Evolutionary conservation across 2,888 invertebrate genomes (phyloP).

Genomic region (Boloria euphrosyne): DNA sequence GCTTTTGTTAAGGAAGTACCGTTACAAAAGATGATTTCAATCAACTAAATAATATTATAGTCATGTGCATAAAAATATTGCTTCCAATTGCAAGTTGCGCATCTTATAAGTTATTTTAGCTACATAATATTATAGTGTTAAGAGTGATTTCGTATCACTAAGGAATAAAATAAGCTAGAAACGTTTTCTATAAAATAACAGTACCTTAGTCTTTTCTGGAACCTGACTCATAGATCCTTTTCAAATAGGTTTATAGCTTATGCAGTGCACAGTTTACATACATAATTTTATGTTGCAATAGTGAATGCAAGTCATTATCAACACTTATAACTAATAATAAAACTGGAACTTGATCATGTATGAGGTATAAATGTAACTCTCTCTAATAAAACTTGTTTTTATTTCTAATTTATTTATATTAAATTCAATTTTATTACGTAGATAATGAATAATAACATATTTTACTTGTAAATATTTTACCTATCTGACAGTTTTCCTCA

Average conservation of each 20-base stretch:
- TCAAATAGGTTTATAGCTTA: conserved; percentile 39
- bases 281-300: conserved; percentile 30
- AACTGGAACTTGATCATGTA: neutral
- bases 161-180: conserved; percentile 9
- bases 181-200: conserved; percentile 29
- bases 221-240: conserved; percentile 35
- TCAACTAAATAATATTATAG: conserved; percentile 43
- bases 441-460: no score
- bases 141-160: neutral
- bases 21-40: conserved; percentile 63
- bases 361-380: no score
- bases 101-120: no score
- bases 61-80: no score
- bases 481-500: neutral
- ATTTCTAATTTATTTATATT: no score
- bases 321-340: conserved; percentile 2
- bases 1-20: conserved; percentile 64
- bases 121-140: no score
- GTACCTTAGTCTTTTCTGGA: conserved; percentile 30
- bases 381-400: no score
- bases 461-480: neutral
- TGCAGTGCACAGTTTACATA: conserved; percentile 26
- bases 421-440: no score
- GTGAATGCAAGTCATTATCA: neutral
- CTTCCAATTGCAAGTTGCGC: no score